Conservation (phyloP, 2,797 vertebrate species). For the Lacerta bilineata region DNA sequence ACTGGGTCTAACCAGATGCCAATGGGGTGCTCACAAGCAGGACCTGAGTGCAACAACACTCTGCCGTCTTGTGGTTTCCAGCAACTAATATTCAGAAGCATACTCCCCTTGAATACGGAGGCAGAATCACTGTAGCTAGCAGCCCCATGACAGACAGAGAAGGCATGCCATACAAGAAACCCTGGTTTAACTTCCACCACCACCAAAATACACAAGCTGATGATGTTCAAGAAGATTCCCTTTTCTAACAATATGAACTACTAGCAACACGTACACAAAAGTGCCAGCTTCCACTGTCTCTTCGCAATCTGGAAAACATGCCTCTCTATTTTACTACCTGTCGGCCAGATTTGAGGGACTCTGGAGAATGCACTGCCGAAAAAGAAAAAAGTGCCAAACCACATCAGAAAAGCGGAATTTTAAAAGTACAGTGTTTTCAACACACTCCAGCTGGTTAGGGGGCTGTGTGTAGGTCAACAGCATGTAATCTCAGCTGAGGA, state of each 20-base stretch:
- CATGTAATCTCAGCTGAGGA: background rate
- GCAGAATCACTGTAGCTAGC: no score
- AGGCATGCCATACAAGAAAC: background rate
- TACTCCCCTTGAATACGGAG: no score
- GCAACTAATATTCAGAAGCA: no score
- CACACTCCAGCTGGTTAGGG: background rate
- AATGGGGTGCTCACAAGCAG: no score
- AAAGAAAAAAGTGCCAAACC: background rate
- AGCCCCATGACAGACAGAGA: background rate
- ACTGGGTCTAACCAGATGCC: no score
- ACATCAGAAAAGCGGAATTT: background rate
- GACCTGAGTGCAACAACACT: no score
- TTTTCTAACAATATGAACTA: background rate
- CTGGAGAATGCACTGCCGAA: background rate
- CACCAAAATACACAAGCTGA: background rate
- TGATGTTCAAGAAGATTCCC: background rate
- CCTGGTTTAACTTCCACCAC: background rate
- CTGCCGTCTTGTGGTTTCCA: no score
- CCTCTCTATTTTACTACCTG: background rate
- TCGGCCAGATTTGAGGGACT: no score
- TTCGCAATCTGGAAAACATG: background rate
- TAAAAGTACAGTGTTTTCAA: background rate
- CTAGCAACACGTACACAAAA: background rate
- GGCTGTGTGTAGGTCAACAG: background rate
- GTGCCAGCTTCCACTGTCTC: background rate